phyloP scores from a whole-genome alignment of 2,888 invertebrate species.

The Uloborus plumipes region DNA sequence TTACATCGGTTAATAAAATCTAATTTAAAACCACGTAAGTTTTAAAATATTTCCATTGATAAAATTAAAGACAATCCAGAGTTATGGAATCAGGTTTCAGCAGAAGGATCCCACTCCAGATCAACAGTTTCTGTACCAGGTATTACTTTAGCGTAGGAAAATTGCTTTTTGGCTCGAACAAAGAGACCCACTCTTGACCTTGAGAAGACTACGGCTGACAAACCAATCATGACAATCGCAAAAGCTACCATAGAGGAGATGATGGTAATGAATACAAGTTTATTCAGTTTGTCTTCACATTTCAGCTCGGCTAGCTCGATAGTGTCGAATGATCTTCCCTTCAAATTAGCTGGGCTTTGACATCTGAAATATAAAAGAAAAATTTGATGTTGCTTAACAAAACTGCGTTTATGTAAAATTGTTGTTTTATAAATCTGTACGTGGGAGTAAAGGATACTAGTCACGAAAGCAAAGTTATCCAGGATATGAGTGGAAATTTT shows the following conservation, averaged over 20 bases:
- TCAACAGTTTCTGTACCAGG: slow-evolving; percentile 41
- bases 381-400: neutral
- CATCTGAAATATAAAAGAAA: slow-evolving; percentile 29
- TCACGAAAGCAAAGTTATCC: no score
- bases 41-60: no score
- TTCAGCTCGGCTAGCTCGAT: slow-evolving; percentile 11
- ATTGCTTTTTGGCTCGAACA: slow-evolving; percentile 45
- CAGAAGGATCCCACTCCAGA: slow-evolving; percentile 56
- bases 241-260: slow-evolving; percentile 29
- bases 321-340: slow-evolving; percentile 23
- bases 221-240: slow-evolving; percentile 21
- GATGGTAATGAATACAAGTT: slow-evolving; percentile 25
- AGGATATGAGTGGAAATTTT: no score
- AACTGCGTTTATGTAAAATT: no score
- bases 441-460: no score
- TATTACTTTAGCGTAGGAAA: slow-evolving; percentile 44
- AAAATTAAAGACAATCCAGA: no score
- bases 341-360: slow-evolving; percentile 24
- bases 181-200: slow-evolving; percentile 34
- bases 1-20: no score
- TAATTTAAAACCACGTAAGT: no score
- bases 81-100: slow-evolving; percentile 16
- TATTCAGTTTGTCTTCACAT: slow-evolving; percentile 30
- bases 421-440: no score
- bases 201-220: slow-evolving; percentile 36